Evolutionary conservation across 2,888 invertebrate species (phyloP).

Genomic region (Polia nebulosa): DNA sequence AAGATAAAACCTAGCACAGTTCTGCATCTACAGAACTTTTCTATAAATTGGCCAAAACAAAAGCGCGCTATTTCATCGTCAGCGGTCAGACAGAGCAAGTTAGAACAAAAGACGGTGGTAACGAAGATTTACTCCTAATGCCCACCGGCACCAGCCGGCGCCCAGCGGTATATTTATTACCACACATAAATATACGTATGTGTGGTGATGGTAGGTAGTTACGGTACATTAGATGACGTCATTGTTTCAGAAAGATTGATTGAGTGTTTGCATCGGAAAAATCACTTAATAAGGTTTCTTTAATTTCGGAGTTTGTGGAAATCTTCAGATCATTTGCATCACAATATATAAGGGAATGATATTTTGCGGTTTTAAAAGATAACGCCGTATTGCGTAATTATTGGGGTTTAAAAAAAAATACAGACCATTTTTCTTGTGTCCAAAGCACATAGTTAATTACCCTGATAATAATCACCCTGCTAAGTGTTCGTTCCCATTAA

Average conservation of each 20-base stretch:
- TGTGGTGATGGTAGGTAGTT: background rate
- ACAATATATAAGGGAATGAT: background rate
- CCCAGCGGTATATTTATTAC: constrained; percentile 29
- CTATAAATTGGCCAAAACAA: constrained; percentile 31
- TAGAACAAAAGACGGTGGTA: constrained; percentile 53
- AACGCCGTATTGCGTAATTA: background rate
- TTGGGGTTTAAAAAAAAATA: background rate
- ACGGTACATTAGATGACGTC: constrained; percentile 33
- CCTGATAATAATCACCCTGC: constrained; percentile 37
- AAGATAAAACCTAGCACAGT: constrained; percentile 20
- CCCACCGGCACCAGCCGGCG: constrained; percentile 1
- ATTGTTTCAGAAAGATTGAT: background rate
- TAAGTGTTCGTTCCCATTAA: constrained; percentile 21
- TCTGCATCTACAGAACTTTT: constrained; percentile 17
- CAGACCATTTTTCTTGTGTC: constrained; percentile 13
- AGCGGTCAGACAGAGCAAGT: constrained; percentile 25
- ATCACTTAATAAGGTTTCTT: constrained; percentile 12
- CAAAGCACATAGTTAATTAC: constrained; percentile 36
- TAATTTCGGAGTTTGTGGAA: background rate
- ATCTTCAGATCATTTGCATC: background rate
- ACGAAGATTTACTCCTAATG: constrained; percentile 49
- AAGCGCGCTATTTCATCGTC: constrained; percentile 39
- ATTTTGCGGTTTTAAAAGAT: background rate
- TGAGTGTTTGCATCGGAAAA: constrained; percentile 22
- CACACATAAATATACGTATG: constrained; percentile 10